Evolutionary conservation across 2,113 vertebrate species (phyloP), one percentile per base, ranked within the genome.

Genomic region (Megaceryle maxima): DNA sequence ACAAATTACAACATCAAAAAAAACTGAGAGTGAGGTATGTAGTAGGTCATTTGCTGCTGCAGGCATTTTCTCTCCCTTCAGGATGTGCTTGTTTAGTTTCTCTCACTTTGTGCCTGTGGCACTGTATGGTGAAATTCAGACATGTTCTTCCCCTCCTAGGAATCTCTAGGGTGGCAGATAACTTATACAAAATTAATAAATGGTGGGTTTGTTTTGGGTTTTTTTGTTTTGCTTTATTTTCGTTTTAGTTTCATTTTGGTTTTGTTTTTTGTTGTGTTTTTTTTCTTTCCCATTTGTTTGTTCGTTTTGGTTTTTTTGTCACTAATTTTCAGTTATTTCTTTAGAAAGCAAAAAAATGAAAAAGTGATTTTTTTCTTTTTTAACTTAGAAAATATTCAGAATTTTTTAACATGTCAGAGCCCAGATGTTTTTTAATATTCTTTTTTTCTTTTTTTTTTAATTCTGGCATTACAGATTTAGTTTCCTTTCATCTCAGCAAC

Each of bases 41-140:
- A 98, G 97, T 98, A 98, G 98, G 98, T 98, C 98, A 98, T 99
- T 98, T 98, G 96, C 89, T 95, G 98, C 98, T 98, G 88, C 95
- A 97, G 98, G 98, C 98, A 16, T 98, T 68, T 95, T 97, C 60
- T 97, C 95, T 98, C 98, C 98, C 98, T 97, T 88, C 97, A 98
- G 98, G 98, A 98, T 98, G 97, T 97, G 96, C 98, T 99, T 99
- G 98, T 99, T 99, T 99, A 98, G 98, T 98, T 99, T 98, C 97
- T 98, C 96, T 98, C 97, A 95, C 97, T 98, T 97, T 97, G 96
- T 97, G 98, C 99, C 98, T 97, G 96, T 98, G 98, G 99, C 98
- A 96, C 75, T 98, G 93, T 97, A 35, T 98, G 98, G 98, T 98
- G 97, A 98, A 98, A 99, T 98, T 98, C 98, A 98, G 98, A 97